Percentiles rank a stretch among this genome's conserved stretches.
Conservation (phyloP, 2,888 invertebrate species). For the Cryptophagus acutangulus region DNA sequence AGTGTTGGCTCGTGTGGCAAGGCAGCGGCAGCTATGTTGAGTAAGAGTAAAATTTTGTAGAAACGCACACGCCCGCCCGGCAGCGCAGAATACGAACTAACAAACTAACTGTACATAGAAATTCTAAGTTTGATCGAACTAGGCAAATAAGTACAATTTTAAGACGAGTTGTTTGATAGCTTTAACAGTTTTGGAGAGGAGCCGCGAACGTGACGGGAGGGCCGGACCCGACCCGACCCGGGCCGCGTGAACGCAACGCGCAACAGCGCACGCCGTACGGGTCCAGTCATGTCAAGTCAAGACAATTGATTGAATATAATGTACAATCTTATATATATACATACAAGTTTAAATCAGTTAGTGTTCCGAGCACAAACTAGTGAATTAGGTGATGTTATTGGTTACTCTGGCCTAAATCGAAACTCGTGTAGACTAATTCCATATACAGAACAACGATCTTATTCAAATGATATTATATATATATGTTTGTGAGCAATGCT, state of each 20-base stretch:
- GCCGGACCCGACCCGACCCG: constrained; percentile 23
- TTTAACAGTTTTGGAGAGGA: constrained; percentile 32
- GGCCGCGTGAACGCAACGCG: constrained; percentile 21
- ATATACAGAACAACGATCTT: constrained; percentile 51
- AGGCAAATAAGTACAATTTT: constrained; percentile 44
- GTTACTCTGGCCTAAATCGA: constrained; percentile 49
- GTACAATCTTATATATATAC: constrained; percentile 26
- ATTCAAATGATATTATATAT: constrained; percentile 42
- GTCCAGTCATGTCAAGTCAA: no score
- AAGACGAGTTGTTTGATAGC: constrained; percentile 34
- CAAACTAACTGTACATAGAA: constrained; percentile 39
- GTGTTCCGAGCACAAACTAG: constrained; percentile 41
- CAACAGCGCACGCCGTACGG: constrained; percentile 28
- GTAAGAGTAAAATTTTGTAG: constrained; percentile 16
- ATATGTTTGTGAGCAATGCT: constrained; percentile 47
- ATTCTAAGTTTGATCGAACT: constrained; percentile 42
- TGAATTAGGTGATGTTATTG: constrained; percentile 41
- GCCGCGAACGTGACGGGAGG: constrained; percentile 29
- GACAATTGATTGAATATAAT: no score
- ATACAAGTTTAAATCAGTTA: constrained; percentile 29
- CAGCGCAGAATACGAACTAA: constrained; percentile 43
- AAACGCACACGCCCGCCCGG: constrained; percentile 41
- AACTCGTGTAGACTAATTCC: constrained; percentile 50
- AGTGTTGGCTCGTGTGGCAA: no score
- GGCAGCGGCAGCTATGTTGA: no score